A percentile compares a stretch with the other conserved stretches of the same genome.
Conservation (phyloP, 2,888 invertebrate species). For the Mellilla xanthometata region DNA sequence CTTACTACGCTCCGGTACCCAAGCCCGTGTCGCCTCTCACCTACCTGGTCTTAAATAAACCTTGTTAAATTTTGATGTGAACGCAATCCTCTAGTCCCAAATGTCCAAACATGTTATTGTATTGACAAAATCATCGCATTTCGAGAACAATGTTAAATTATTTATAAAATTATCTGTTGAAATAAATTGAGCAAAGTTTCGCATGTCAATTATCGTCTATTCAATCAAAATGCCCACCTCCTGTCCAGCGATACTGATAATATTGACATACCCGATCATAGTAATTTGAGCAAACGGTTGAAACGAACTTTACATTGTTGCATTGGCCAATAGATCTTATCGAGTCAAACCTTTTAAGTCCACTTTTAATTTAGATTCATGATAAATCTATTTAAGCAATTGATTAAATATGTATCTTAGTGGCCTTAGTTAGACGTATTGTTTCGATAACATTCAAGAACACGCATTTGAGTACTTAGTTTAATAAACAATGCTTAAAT, state of each 20-base stretch:
- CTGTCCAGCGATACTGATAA: no score
- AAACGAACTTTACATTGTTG: slow-evolving; percentile 26
- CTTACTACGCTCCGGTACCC: slow-evolving; percentile 19
- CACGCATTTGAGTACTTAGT: neutral
- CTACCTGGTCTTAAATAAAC: slow-evolving; percentile 59
- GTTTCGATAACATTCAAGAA: slow-evolving; percentile 15
- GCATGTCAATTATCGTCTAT: neutral
- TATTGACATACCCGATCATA: neutral
- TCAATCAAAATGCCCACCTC: no score
- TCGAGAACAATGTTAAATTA: slow-evolving; percentile 16
- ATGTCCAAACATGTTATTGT: slow-evolving; percentile 19
- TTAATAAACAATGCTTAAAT: neutral
- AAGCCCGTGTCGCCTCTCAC: slow-evolving; percentile 55
- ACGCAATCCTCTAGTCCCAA: slow-evolving; percentile 43
- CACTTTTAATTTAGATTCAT: slow-evolving; percentile 49
- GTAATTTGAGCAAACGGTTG: slow-evolving; percentile 7
- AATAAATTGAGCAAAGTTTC: slow-evolving; percentile 23
- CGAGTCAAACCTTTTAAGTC: slow-evolving; percentile 49
- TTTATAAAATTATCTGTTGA: slow-evolving; percentile 20
- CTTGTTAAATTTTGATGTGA: slow-evolving; percentile 40
- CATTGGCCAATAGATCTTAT: slow-evolving; percentile 50
- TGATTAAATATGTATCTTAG: slow-evolving; percentile 36
- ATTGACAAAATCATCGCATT: slow-evolving; percentile 17
- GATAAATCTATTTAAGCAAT: slow-evolving; percentile 44
- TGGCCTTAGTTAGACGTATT: slow-evolving; percentile 29